Base-by-base conservation (phyloP, 2,888 invertebrate species). In the Noctuana brunneofusca region DNA sequence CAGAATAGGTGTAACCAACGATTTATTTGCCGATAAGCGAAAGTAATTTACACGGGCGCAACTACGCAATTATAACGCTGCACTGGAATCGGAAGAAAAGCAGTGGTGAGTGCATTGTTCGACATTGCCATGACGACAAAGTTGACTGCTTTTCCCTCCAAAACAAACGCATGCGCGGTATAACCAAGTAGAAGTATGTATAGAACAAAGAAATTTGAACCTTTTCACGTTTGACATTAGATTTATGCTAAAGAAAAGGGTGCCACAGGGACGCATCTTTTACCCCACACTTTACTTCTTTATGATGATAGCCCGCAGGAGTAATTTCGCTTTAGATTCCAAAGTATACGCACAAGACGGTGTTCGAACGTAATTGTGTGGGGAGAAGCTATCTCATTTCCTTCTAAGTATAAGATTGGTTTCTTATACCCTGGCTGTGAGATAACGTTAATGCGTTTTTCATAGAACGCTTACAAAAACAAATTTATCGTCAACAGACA, bases 161-260 rank as follows among this genome's bases (percentile, higher is more conserved):
- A 89, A 88, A 88, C 69, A 68, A 71, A 81, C 88, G 88, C 89
- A 88, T 89, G 89, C 89, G 89, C 86, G 74, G 68, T 67, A 54
- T 38, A 14, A 54, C 38, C 4, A 66, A 69, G 64, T 64, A 64
- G n/a, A n/a, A n/a, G 63, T 63, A 30, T 48, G 32, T 41, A 30
- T 12, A 38, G 35, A 52, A 32, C 66, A 73, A 64, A 58, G 68
- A 27, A 77, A 74, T 71, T 67, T 69, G 56, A 66, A 75, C 78
- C 72, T 72, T 79, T 71, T 41, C 2, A 0, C 35, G 12, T 56
- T 9, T 46, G 24, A n/a, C 52, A 68, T 68, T 74, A 68, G 38
- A 41, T 63, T 16, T 12, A 54, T 20, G 48, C 43, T 3, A 38
- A 27, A 9, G 46, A 35, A 64, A 64, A 60, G 58, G 62, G 65